phyloP scores from a whole-genome alignment of 2,888 invertebrate species.

The Drosophila nigritarsus region DNA sequence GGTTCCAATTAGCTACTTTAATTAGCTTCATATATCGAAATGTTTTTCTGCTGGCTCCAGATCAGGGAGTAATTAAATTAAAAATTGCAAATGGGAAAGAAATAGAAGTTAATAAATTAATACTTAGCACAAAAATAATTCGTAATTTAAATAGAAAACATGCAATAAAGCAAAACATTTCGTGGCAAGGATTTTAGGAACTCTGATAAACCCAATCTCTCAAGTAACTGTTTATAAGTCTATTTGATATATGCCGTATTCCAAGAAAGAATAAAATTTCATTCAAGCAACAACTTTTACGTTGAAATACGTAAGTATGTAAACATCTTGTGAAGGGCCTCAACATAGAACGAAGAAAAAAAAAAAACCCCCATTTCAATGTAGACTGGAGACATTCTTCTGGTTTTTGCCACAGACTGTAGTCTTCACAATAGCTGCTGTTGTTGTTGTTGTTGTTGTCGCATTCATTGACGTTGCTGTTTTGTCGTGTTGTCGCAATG shows the following conservation, averaged over 20 bases:
- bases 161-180: not conserved
- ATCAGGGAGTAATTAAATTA: too few species aligned
- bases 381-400: constrained; percentile 29
- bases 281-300: constrained; percentile 3
- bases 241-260: not conserved
- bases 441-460: constrained; percentile 34
- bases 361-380: constrained; percentile 41
- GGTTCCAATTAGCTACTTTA: not conserved
- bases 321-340: constrained; percentile 17
- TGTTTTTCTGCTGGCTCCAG: too few species aligned
- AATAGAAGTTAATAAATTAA: not conserved
- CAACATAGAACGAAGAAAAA: constrained; percentile 10
- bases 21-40: not conserved
- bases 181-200: not conserved
- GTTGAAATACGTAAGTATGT: constrained; percentile 13
- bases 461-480: constrained; percentile 52
- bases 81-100: too few species aligned
- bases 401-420: constrained; percentile 28
- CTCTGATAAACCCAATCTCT: not conserved
- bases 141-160: not conserved
- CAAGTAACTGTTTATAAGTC: not conserved
- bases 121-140: not conserved
- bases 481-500: constrained; percentile 65
- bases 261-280: not conserved
- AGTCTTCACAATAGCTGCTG: constrained; percentile 19